Base-by-base conservation (phyloP, 2,113 vertebrate genomes). In the Sigmodon hispidus region DNA sequence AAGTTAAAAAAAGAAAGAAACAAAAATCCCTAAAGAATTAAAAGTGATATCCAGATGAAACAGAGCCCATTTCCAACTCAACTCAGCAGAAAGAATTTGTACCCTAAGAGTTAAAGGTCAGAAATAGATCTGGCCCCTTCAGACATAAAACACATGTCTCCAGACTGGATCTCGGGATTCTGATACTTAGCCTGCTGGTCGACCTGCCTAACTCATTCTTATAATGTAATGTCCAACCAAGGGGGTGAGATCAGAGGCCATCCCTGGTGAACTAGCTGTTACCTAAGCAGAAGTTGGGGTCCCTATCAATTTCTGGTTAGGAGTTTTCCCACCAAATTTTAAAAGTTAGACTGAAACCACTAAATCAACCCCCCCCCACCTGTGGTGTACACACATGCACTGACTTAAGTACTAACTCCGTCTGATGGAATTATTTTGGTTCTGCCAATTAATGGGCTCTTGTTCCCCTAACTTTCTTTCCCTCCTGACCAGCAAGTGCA, bases 371-470 rank as follows among this genome's bases (percentile, higher is more conserved):
- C 70, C 70, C 67, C 34, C 15, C 34, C 29, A 12, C 63, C 55
- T 57, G 11, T n/a, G 34, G 26, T 24, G n/a, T 12, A 19, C 80
- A 61, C 21, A 40, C n/a, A 4, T 3, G 5, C 24, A 43, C 80
- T 61, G 21, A 81, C 45, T 63, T n/a, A 0, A 34, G 29, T 6
- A 40, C 80, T 24, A 0, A 17, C 12, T 31, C n/a, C 5, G 12
- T 24, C 50, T 43, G 59, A 0, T 0, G 5, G 10, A 0, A 43
- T 61, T 22, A 1, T 29, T 40, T 0, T 10, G 3, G 52, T 34
- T 90, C 61, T 21, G 85, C 43, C 59, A 1, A 0, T 45, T 22
- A 61, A 1, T 29, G 1, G 11, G 5, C 52, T 7, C 31, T 10
- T 5, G 21, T 43, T 7, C 83, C 87, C 86, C 69, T 50, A 55